Evolutionary conservation across 2,797 vertebrate genomes (phyloP), one percentile per base, ranked within the genome.

Genomic region (Pangasius sanitwongsei): DNA sequence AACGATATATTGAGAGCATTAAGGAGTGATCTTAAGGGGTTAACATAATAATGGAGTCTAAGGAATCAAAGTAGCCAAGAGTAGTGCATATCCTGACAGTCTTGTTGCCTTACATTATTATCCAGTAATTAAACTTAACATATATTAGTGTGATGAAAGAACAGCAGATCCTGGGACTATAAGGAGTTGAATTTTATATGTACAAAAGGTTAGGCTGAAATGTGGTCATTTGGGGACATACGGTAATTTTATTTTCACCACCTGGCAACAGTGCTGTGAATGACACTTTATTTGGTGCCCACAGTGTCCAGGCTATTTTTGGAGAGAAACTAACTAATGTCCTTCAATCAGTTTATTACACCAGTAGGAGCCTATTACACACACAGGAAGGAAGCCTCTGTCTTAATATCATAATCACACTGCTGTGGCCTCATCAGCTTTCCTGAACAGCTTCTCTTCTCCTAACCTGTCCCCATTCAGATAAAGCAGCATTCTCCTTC

Each of bases 391-490:
- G 41, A 72, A 83, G 69, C 83, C 74, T 65, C 50, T 41, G 67
- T 41, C 82, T 87, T 86, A 48, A 90, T 78, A 25, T 83, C 82
- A 83, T 87, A 88, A 88, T 80, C 65, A 80, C 18, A 61, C 84
- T 74, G 55, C 85, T 88, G 15, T 63, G 82, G 63, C 59, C 41
- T 63, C 34, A 75, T 77, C 70, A 31, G 81, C 37, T 87, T 80
- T 82, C 57, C 41, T 86, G 85, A 90, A 86, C 83, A 89, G 65
- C 77, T 44, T 44, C 41, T 44, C 41, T 44, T 81, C 83, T 83
- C 69, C 87, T 83, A 87, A 89, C 87, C 83, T 83, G 70, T 77
- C 85, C 55, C 83, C 59, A 81, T 83, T 88, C 81, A 88, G 86
- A 90, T 86, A 89, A 80, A 77, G 69, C 16, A 89, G 67, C 34